Evolutionary conservation across 1,140 invertebrate species (phyloP).

Genomic region (Rhopalosiphum maidis): DNA sequence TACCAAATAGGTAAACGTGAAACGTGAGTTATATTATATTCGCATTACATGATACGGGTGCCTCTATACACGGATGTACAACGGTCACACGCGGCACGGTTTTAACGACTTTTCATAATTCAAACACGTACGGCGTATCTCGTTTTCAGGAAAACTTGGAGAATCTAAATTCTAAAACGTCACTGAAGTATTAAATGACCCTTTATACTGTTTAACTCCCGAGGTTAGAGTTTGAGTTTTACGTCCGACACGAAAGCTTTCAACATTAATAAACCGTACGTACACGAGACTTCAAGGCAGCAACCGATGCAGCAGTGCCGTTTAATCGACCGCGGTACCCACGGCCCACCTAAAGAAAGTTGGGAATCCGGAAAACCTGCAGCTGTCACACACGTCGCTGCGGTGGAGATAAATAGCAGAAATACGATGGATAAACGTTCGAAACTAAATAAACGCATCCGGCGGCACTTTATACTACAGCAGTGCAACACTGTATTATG

Average conservation of each 20-base stretch:
- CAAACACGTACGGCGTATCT: background rate
- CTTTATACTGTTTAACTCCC: background rate
- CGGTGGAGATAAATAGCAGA: background rate
- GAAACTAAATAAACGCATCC: background rate
- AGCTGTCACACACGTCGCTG: slow-evolving; percentile 11
- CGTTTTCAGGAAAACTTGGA: background rate
- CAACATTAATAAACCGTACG: background rate
- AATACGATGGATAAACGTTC: background rate
- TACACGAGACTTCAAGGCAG: background rate
- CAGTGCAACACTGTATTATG: background rate
- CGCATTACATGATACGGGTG: background rate
- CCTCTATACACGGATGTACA: background rate
- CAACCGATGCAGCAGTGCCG: background rate
- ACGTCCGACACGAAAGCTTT: background rate
- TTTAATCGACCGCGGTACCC: background rate
- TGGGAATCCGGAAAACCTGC: slow-evolving; percentile 3
- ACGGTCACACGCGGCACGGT: background rate
- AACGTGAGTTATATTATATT: slow-evolving; percentile 8
- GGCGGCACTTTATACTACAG: background rate
- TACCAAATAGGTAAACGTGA: background rate
- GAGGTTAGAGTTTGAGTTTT: slow-evolving; percentile 7
- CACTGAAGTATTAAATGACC: slow-evolving; percentile 14
- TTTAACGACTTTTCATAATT: slow-evolving; percentile 13
- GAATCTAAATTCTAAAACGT: slow-evolving; percentile 10
- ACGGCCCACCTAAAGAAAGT: background rate